Evolutionary conservation across 2,888 invertebrate species (phyloP), one percentile per base, ranked within the genome.

Genomic region (Drosophila niveifrons): DNA sequence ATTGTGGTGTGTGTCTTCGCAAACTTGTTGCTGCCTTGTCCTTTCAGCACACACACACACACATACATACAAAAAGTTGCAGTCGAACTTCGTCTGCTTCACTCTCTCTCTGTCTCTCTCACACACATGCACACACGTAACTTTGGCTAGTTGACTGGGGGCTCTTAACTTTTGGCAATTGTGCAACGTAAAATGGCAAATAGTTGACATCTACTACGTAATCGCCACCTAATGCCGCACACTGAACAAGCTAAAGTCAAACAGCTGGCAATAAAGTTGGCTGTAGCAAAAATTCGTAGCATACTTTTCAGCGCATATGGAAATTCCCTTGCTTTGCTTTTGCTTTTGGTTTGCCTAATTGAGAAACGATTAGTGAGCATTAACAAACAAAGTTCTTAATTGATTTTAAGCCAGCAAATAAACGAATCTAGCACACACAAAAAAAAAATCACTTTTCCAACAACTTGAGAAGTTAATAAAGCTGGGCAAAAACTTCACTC

Each of bases 11-110:
- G 76, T 76, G 72, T 76, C 75, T 72, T 72, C 62, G 52, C 58
- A 63, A 76, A 81, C 83, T 81, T 81, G 81, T 81, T 81, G 81
- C 81, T 81, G 83, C 58, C 72, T 66, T 23, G 23, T 23, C 67
- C 61, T 82, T 70, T 68, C 66, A 75, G 57, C 71, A 58, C 23
- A 23, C 23, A 23, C 71, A 58, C 23, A 23, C 23, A 23, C 71
- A 58, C 71, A 58, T 6, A 23, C 23, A 23, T 66, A 58, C 31
- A 31, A 36, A 72, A 75, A 76, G 46, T 76, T 75, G 76, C 76
- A 75, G 58, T 63, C 76, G 44, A 75, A 75, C 62, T 75, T 75
- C 44, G 52, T 56, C 39, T 28, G n/a, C 13, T 11, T 55, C 59
- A 28, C 18, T 28, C 47, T 8, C 6, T 23, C 23, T 23, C 6